Percentiles rank a stretch among this genome's conserved stretches.
These are phyloP conservation scores for Lathronympha strigana DNA, from an alignment of 2,888 invertebrate genomes.

Conservation along the genomic window DNA sequence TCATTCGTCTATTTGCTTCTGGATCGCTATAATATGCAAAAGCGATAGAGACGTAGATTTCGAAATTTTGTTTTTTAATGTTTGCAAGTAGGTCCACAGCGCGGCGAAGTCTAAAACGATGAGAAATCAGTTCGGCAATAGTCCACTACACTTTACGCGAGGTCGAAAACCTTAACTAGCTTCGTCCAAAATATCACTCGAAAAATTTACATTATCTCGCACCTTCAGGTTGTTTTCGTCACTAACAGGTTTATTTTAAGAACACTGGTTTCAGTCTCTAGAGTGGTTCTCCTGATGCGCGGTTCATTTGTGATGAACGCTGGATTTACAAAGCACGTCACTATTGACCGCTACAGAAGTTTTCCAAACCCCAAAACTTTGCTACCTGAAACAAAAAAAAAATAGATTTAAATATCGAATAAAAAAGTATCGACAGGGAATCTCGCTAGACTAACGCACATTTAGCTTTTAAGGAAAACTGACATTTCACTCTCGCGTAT, in stretches of 20 bases:
- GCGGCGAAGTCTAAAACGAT: constrained; percentile 8
- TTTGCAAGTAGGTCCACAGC: too few relatives aligned
- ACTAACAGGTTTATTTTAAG: constrained; percentile 51
- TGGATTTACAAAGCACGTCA: constrained; percentile 49
- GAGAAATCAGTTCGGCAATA: constrained; percentile 26
- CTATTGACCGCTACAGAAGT: constrained; percentile 39
- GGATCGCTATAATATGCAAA: too few relatives aligned
- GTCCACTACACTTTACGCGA: constrained; percentile 51
- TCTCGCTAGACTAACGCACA: constrained; percentile 13
- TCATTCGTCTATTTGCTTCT: too few relatives aligned
- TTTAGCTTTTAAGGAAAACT: constrained; percentile 2
- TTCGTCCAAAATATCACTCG: constrained; percentile 60
- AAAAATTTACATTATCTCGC: constrained; percentile 46
- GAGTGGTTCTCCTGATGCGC: constrained; percentile 50
- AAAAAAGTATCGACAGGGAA: background rate
- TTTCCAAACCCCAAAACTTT: constrained; percentile 38
- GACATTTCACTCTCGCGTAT: constrained; percentile 10
- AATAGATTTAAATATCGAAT: background rate
- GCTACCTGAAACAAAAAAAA: constrained; percentile 50
- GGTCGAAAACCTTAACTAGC: constrained; percentile 46
- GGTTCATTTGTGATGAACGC: constrained; percentile 51
- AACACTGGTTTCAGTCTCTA: constrained; percentile 54
- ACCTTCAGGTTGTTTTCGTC: constrained; percentile 56
- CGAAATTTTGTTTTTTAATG: too few relatives aligned
- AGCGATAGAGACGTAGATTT: too few relatives aligned